Conservation (phyloP, 2,113 vertebrate species). For the Odocoileus virginianus region DNA sequence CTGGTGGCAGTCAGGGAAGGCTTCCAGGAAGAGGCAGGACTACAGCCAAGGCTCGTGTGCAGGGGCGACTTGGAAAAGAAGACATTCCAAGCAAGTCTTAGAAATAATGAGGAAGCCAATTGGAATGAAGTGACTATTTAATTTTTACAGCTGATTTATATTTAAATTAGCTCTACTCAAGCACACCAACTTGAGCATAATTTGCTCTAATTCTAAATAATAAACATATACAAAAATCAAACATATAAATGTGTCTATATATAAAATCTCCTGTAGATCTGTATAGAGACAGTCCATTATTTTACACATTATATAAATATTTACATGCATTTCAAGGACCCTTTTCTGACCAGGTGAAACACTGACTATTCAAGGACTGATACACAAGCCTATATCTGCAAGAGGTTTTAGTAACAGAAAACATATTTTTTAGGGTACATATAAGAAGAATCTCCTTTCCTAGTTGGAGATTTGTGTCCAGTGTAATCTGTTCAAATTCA, state of each 20-base stretch:
- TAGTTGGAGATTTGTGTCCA: not conserved
- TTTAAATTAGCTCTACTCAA: not conserved
- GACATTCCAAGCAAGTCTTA: not conserved
- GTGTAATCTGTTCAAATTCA: not conserved
- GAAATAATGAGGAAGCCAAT: not conserved
- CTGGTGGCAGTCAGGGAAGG: not conserved
- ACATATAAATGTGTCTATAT: not conserved
- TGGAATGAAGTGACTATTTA: not conserved
- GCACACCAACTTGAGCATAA: not conserved
- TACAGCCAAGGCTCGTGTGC: not conserved
- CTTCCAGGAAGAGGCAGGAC: not conserved
- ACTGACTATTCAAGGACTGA: not conserved
- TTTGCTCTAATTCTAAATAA: not conserved
- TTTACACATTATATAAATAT: not conserved
- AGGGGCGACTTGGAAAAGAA: not conserved
- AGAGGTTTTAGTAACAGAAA: not conserved
- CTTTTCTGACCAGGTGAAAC: not conserved
- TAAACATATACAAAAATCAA: not conserved
- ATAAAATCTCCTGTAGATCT: not conserved
- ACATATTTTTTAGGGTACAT: not conserved
- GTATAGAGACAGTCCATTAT: not conserved
- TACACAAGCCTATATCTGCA: not conserved
- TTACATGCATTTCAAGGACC: not conserved
- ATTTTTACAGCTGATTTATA: not conserved
- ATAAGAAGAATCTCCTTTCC: not conserved